Conservation (phyloP, 2,797 vertebrate species). For the Delichon dasypus region DNA sequence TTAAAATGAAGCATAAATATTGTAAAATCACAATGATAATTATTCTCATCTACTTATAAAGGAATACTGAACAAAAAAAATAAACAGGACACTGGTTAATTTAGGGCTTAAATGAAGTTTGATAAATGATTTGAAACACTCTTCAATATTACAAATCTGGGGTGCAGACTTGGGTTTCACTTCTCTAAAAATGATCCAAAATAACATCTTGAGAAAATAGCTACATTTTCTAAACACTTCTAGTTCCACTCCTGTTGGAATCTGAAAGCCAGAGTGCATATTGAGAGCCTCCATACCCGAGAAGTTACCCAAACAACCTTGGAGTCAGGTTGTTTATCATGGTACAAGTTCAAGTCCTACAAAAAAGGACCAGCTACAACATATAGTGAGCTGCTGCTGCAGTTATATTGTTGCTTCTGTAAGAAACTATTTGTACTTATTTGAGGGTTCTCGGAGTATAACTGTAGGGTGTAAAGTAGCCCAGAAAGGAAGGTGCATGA, state of each 20-base stretch:
- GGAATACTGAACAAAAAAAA: not conserved
- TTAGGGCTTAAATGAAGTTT: not conserved
- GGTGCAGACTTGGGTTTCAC: not conserved
- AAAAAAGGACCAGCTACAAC: not conserved
- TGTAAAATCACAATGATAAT: slow-evolving; percentile 44
- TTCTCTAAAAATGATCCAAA: not conserved
- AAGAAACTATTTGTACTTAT: not conserved
- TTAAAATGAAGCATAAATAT: slow-evolving; percentile 57
- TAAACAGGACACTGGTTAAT: not conserved
- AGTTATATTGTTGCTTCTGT: not conserved
- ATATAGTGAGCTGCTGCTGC: not conserved
- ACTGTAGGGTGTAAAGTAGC: not conserved
- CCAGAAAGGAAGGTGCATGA: not conserved
- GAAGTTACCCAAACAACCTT: not conserved
- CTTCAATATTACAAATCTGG: not conserved
- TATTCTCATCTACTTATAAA: slow-evolving; percentile 33
- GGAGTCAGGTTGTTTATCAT: fast-evolving
- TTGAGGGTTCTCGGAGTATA: not conserved
- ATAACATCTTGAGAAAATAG: fast-evolving
- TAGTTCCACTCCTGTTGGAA: not conserved
- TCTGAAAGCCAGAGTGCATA: not conserved
- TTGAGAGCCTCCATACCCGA: not conserved
- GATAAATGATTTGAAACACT: not conserved
- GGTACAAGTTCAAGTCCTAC: not conserved
- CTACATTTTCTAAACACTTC: not conserved